Evolutionary conservation across 2,113 vertebrate species (phyloP), one percentile per base, ranked within the genome.

Genomic region (Triplophysa dalaica): DNA sequence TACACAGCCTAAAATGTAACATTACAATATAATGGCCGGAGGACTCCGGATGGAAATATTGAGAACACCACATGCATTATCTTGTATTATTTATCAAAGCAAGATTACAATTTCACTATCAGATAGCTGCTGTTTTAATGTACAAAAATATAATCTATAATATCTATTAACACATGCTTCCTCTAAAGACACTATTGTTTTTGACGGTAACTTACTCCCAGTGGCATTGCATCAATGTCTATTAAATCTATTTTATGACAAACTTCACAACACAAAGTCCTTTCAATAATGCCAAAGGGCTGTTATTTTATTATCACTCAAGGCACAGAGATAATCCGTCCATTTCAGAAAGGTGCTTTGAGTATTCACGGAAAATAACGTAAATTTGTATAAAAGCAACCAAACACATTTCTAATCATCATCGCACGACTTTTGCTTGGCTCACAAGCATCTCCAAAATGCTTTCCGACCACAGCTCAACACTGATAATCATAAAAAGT

Each of bases 401-500:
- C 7, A 72, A 72, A 72, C n/a, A 22, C 5, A 6, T 72, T 4
- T 24, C 45, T 12, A 21, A 6, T 10, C 19, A 21, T 41, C 52
- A n/a, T 21, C 1, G 5, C 9, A 56, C 21, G 1, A 19, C 50
- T 29, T 26, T 69, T 29, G 0, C n/a, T 10, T 4, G 1, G 70
- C 33, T 43, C 29, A 16, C 29, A 73, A 17, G 41, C 33, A 43
- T 22, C 19, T 67, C 14, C 54, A n/a, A 24, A 52, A 70, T 5
- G 7, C 54, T 73, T 24, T 61, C 43, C 11, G 54, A 43, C 70
- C 50, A 14, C 0, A 73, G n/a, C 43, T 33, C 70, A 43, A 61
- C 33, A 41, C 19, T 63, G 9, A 29, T 19, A 19, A 52, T 1
- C 10, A 3, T 24, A 4, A 38, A 65, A 89, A 87, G 82, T n/a